These are phyloP conservation scores for Drosophila ercepeae DNA, from an alignment of 1,140 invertebrate species.

Conservation along the genomic window DNA sequence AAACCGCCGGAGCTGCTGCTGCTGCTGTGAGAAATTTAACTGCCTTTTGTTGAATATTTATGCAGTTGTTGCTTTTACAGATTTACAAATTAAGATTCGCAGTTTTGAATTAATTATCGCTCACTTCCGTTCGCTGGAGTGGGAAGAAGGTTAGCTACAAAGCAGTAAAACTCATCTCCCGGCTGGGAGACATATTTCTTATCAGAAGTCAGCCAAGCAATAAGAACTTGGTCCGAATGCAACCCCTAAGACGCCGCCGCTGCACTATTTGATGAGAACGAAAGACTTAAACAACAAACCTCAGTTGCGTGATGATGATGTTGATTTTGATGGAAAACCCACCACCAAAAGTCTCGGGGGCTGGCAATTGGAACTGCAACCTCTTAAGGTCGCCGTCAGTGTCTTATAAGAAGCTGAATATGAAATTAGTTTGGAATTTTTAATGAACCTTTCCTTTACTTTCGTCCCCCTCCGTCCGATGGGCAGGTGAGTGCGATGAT, in stretches of 20 bases:
- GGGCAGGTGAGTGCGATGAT: conserved; percentile 48
- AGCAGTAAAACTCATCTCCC: conserved; percentile 32
- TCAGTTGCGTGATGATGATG: conserved; percentile 52
- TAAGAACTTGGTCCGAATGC: conserved; percentile 21
- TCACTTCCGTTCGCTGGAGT: conserved; percentile 52
- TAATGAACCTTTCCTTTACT: conserved; percentile 66
- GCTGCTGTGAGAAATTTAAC: conserved; percentile 58
- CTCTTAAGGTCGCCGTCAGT: conserved; percentile 59
- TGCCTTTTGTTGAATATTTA: conserved; percentile 74
- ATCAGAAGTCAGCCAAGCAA: conserved; percentile 61
- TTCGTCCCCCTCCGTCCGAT: conserved; percentile 45
- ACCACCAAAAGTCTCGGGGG: conserved; percentile 60
- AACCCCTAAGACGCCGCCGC: conserved; percentile 52
- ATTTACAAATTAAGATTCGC: conserved; percentile 78
- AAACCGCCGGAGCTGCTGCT: conserved; percentile 29
- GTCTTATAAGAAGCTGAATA: conserved; percentile 79
- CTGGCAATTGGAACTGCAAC: conserved; percentile 70
- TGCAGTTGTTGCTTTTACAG: conserved; percentile 60
- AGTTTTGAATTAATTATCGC: conserved; percentile 78
- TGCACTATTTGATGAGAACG: conserved; percentile 35
- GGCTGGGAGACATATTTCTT: conserved; percentile 50
- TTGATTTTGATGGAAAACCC: conserved; percentile 42
- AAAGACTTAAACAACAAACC: conserved; percentile 77
- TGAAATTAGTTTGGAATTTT: conserved; percentile 80
- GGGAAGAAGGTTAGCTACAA: conserved; percentile 8